A percentile compares a stretch with the other conserved stretches of the same genome.
These are phyloP conservation scores for Drosophila barbarae DNA, from an alignment of 2,888 invertebrate genomes.

Conservation along the genomic window DNA sequence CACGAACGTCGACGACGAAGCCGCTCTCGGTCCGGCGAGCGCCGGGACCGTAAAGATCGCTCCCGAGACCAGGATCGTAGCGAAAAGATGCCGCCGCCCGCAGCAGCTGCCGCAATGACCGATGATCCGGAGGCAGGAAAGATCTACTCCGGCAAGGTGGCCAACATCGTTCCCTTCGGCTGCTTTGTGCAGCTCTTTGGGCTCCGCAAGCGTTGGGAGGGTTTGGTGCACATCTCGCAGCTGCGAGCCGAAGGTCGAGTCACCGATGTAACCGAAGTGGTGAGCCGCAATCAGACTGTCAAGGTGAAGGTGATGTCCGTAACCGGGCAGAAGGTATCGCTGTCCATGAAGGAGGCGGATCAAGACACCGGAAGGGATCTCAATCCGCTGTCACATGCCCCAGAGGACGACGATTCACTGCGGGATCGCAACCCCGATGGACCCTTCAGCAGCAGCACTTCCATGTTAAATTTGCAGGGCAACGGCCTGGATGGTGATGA, in stretches of 20 bases:
- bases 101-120: constrained; percentile 80
- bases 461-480: constrained; percentile 81
- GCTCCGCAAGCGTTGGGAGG: constrained; percentile 93
- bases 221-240: constrained; percentile 98
- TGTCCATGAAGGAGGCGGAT: constrained; percentile 99
- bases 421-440: constrained; percentile 94
- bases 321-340: constrained; percentile 95
- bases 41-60: constrained; percentile 19
- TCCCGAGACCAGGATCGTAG: constrained; percentile 64
- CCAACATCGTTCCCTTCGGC: constrained; percentile 98
- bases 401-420: constrained; percentile 81
- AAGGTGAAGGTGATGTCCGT: constrained; percentile 95
- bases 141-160: constrained; percentile 95
- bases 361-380: constrained; percentile 96
- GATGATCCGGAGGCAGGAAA: constrained; percentile 90
- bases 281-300: constrained; percentile 92
- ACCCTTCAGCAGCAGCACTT: constrained; percentile 84
- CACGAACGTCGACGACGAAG: constrained; percentile 45
- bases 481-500: constrained; percentile 87
- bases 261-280: constrained; percentile 95
- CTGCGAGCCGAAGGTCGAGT: constrained; percentile 95
- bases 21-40: constrained; percentile 53
- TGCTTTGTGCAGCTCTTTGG: constrained; percentile 98
- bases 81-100: constrained; percentile 75
- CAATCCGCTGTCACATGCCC: constrained; percentile 89